Base-by-base conservation (phyloP, 2,888 invertebrate species). In the Sarcophaga caerulescens region DNA sequence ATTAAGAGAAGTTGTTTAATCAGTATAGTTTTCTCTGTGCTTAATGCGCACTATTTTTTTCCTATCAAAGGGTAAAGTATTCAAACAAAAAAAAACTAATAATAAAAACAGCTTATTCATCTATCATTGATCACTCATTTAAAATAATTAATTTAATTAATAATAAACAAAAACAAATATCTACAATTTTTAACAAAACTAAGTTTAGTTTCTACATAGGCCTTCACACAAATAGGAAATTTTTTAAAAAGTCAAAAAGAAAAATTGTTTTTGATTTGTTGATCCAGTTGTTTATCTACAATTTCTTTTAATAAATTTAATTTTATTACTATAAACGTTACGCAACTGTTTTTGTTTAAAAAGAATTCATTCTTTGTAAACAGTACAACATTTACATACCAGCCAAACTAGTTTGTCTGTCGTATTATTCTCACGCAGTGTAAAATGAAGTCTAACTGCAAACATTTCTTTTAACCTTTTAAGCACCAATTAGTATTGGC, bases 1-100 rank as follows among this genome's bases (percentile, higher is more conserved):
- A 76, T 81, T 75, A 81, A 44, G 62, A 21, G 52, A 68, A 19
- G 17, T 74, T 60, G 52, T 68, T 25, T 66, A 52, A 52, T 52
- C 52, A 52, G 52, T 14, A 52, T 52, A 52, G 52, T 52, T 52
- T 52, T 52, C 52, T 52, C 52, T 52, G 47, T 14, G 14, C 47
- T 47, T 47, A 71, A 71, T 59, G 52, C 52, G 52, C 52, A 52
- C 17, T 3, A 52, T 73, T 12, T 52, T 52, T 0, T 52, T 14
- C 52, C 17, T 52, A 14, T 52, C 17, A 52, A 52, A 14, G 10
- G 52, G 14, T 47, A 47, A 14, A 52, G 17, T 52, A 17, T 52
- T 12, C 14, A 17, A 14, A 52, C 52, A 52, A 52, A 17, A 52
- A 14, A 17, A 52, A 52, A 52, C 0, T 52, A 14, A 10, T 52